Conservation (phyloP, 2,888 invertebrate genomes). For the Therioaphis trifolii region DNA sequence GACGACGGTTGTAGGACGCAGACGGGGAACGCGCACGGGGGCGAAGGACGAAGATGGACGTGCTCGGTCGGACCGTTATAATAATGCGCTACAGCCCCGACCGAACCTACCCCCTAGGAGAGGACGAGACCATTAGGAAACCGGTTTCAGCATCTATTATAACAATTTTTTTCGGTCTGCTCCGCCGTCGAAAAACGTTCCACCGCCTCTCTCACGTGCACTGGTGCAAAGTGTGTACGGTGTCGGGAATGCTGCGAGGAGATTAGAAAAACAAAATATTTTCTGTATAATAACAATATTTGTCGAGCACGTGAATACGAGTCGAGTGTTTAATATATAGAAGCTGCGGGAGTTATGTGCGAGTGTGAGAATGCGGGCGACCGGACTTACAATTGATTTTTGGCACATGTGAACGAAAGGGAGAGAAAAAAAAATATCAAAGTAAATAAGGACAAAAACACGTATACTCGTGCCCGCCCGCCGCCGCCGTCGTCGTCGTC, state of each 20-base stretch:
- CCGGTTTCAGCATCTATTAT: not conserved
- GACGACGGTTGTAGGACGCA: not conserved
- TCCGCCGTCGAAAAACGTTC: not conserved
- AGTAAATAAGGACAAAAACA: not conserved
- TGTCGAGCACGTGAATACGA: not conserved
- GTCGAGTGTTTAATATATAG: too few species aligned
- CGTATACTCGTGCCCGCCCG: constrained; percentile 1
- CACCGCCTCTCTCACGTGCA: not conserved
- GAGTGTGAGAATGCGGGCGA: not conserved
- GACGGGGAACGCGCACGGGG: not conserved
- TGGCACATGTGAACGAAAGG: not conserved
- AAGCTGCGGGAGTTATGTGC: not conserved
- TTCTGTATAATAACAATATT: not conserved
- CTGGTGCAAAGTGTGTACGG: constrained; percentile 8
- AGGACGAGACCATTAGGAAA: not conserved
- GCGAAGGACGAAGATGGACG: not conserved
- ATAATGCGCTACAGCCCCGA: constrained; percentile 8
- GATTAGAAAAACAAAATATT: constrained; percentile 7
- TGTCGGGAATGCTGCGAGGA: not conserved
- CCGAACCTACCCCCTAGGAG: constrained; percentile 5
- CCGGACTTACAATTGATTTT: not conserved
- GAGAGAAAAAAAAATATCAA: not conserved
- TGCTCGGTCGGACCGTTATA: constrained; percentile 8
- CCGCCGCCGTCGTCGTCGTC: not conserved
- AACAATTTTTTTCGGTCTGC: constrained; percentile 4